Percentiles rank a stretch among this genome's conserved stretches.
Conservation (phyloP, 2,888 invertebrate species). For the Stenodera caucasica region DNA sequence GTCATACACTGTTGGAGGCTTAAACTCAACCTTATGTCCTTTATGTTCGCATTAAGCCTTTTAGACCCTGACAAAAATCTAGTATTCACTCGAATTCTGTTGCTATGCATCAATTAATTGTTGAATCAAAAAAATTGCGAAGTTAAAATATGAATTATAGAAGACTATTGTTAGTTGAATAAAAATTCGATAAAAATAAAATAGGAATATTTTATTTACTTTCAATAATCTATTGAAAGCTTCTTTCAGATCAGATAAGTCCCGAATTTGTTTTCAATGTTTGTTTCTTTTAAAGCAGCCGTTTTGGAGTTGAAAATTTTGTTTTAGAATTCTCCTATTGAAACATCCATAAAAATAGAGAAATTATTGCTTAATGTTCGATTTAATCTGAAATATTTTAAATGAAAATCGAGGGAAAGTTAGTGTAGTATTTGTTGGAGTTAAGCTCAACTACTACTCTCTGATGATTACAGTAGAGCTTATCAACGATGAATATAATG, state of each 20-base stretch:
- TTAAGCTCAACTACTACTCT: slow-evolving; percentile 19
- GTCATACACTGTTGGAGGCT: slow-evolving; percentile 52
- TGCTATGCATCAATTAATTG: slow-evolving; percentile 22
- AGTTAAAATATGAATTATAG: no score
- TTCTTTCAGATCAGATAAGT: slow-evolving; percentile 13
- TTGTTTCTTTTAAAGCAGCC: neutral
- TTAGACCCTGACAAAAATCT: slow-evolving; percentile 39
- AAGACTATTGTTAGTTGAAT: no score
- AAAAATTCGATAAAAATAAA: slow-evolving; percentile 2
- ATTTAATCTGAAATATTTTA: neutral
- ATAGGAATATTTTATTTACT: slow-evolving; percentile 22
- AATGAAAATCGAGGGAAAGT: slow-evolving; percentile 15
- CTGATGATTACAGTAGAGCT: slow-evolving; percentile 19
- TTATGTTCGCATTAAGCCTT: slow-evolving; percentile 40
- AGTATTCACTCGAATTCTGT: slow-evolving; percentile 35
- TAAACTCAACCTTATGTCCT: slow-evolving; percentile 36
- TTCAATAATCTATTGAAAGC: slow-evolving; percentile 22
- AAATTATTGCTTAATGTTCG: neutral
- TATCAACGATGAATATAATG: slow-evolving; percentile 28
- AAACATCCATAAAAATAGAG: neutral
- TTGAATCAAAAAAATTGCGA: slow-evolving; percentile 14
- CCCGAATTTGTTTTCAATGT: slow-evolving; percentile 11
- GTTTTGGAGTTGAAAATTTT: neutral
- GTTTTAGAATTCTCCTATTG: neutral
- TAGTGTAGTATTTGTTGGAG: slow-evolving; percentile 20